Evolutionary conservation across 2,888 invertebrate genomes (phyloP).

Genomic region (Tetrapedia diversipes): DNA sequence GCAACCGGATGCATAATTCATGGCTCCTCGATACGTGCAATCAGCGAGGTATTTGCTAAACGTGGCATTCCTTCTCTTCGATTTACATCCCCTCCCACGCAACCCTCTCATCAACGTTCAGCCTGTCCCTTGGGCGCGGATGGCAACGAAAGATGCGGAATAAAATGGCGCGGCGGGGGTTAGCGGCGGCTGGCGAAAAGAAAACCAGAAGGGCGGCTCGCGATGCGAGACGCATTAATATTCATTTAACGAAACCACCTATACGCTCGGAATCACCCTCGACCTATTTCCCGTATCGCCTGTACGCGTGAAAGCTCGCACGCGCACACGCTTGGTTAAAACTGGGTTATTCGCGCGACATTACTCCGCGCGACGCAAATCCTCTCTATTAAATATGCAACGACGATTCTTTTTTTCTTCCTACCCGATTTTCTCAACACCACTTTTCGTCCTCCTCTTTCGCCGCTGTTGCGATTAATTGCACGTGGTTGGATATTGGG

Average conservation of each 20-base stretch:
- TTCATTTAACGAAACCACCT: slow-evolving; percentile 73
- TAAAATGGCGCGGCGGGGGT: no score
- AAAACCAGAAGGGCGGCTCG: slow-evolving; percentile 5
- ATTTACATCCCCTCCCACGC: slow-evolving; percentile 12
- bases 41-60: slow-evolving; percentile 48
- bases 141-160: slow-evolving; percentile 26
- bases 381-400: slow-evolving; percentile 44
- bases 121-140: no score
- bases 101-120: no score
- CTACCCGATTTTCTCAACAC: neutral
- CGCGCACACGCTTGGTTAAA: slow-evolving; percentile 40
- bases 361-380: slow-evolving; percentile 31
- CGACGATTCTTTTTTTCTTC: neutral
- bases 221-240: slow-evolving; percentile 73
- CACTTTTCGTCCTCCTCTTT: neutral
- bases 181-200: neutral
- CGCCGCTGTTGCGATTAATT: no score
- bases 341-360: slow-evolving; percentile 70
- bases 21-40: slow-evolving; percentile 36
- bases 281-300: slow-evolving; percentile 61
- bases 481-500: no score
- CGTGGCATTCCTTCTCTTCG: slow-evolving; percentile 33
- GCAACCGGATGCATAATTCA: slow-evolving; percentile 47
- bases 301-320: slow-evolving; percentile 41
- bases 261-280: slow-evolving; percentile 57